Conservation (phyloP, 2,113 vertebrate species). For the Eupsittula cactorum region DNA sequence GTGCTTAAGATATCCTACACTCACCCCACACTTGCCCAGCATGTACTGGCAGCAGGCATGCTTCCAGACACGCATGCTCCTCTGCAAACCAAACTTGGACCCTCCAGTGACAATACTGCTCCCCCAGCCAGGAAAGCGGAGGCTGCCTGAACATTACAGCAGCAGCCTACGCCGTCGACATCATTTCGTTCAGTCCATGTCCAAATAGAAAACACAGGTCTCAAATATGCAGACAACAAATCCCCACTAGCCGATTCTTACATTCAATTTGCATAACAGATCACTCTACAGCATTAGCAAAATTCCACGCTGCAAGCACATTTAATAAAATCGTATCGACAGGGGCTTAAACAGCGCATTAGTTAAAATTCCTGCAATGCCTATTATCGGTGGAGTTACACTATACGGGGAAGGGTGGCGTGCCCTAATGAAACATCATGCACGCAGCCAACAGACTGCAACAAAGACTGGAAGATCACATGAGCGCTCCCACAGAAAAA, state of each 20-base stretch:
- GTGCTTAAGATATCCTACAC: not conserved
- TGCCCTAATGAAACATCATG: slow-evolving; percentile 3
- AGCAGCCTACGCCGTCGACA: fast-evolving
- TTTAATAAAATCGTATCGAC: slow-evolving; percentile 32
- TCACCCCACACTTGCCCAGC: not conserved
- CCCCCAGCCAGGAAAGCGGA: not conserved
- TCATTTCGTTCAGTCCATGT: not conserved
- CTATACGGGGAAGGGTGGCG: not conserved
- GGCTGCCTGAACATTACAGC: not conserved
- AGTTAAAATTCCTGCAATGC: slow-evolving; percentile 54
- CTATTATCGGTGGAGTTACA: not conserved
- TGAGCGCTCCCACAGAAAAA: not conserved
- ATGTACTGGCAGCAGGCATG: not conserved
- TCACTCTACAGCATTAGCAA: slow-evolving; percentile 5
- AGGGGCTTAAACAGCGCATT: not conserved
- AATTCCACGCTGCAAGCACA: slow-evolving; percentile 24
- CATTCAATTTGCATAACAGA: slow-evolving; percentile 49
- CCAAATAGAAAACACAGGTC: not conserved
- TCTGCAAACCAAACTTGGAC: not conserved
- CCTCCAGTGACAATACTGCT: fast-evolving
- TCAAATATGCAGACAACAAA: not conserved
- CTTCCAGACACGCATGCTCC: not conserved
- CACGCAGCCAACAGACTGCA: not conserved
- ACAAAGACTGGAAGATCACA: slow-evolving; percentile 21
- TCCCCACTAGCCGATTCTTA: not conserved